Base-by-base conservation (phyloP, 2,888 invertebrate species). In the Aphodius granarius region DNA sequence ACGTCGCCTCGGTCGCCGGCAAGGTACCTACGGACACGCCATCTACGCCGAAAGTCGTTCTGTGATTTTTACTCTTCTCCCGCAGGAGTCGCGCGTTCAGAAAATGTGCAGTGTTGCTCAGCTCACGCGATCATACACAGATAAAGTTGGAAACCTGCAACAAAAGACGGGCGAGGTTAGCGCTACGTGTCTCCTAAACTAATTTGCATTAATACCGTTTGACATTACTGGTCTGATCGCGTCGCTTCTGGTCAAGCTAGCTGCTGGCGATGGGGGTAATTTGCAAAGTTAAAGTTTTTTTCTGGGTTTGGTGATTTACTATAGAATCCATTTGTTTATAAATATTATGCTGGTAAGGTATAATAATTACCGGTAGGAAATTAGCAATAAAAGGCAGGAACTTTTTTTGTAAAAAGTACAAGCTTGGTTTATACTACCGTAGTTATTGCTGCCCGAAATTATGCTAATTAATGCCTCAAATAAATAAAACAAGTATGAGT, bases 21-120 rank as follows among this genome's bases (percentile, higher is more conserved):
- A 43, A 43, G 43, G 43, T 76, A 76, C 73, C 76, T 73, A 70
- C 76, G 73, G 76, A 71, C 76, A 76, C 76, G 76, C 76, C 73
- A 76, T 76, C 73, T 73, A 63, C 20, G 73, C 43, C 9, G 43
- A 43, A 13, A 43, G 43, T 43, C 43, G 43, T 43, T 43, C 43
- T 43, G 43, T 43, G 43, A 43, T 43, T 43, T 43, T 43, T 43
- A 13, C 43, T 3, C 43, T 1, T 43, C 43, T 43, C 43, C 43
- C 43, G 43, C 43, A 43, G 43, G 43, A 43, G 43, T 43, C 43
- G 43, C 43, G 43, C 43, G 13, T 43, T 43, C 43, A 43, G 43
- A 13, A 43, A 43, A 43, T 43, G 43, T 43, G 43, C 43, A 43
- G 43, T 9, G 43, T 43, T 43, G 43, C 43, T 43, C 43, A 43